Percentiles rank a stretch among this genome's conserved stretches.
Evolutionary conservation across 2,888 invertebrate species (phyloP).

Genomic region (Dicycla oo): DNA sequence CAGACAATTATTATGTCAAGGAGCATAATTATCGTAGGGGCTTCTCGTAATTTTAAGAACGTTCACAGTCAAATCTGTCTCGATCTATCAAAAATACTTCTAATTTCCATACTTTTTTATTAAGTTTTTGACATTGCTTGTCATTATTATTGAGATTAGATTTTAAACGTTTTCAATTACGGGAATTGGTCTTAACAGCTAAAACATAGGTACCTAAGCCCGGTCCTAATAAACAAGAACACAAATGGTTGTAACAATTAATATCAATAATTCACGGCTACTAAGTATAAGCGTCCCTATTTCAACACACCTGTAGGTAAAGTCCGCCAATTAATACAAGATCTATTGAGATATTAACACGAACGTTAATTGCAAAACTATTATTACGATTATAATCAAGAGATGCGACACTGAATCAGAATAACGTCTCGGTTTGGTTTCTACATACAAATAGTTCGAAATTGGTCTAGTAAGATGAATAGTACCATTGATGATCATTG

Average conservation of each 20-base stretch:
- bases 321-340: constrained; percentile 54
- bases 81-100: background rate
- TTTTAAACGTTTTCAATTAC: background rate
- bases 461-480: constrained; percentile 18
- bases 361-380: constrained; percentile 56
- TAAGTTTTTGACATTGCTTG: background rate
- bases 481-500: background rate
- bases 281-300: constrained; percentile 40
- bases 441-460: constrained; percentile 31
- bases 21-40: background rate
- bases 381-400: constrained; percentile 63
- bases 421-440: constrained; percentile 10
- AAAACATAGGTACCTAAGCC: constrained; percentile 10
- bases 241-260: constrained; percentile 56
- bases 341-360: constrained; percentile 62
- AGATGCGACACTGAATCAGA: constrained; percentile 52
- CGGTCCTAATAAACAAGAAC: constrained; percentile 19
- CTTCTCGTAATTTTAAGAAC: background rate
- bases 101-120: background rate
- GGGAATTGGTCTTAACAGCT: background rate
- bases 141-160: background rate
- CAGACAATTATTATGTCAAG: constrained; percentile 5
- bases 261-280: constrained; percentile 54
- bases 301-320: constrained; percentile 58
- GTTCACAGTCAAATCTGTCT: background rate